phyloP scores from a whole-genome alignment of 1,140 invertebrate genomes.

The Steinernema khuongi region DNA sequence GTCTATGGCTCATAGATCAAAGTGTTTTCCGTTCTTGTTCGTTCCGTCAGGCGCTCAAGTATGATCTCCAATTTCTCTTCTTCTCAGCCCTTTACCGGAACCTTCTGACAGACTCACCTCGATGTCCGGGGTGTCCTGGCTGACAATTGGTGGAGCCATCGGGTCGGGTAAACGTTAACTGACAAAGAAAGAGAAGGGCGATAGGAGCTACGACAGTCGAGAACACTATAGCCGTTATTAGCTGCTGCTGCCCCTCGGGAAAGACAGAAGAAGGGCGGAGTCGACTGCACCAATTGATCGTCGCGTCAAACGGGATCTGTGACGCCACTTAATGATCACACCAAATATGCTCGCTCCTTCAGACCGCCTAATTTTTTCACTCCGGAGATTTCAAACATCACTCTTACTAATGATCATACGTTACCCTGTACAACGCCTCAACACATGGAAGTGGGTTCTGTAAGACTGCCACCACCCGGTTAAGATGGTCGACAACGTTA shows the following conservation, averaged over 20 bases:
- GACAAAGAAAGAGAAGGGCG: background rate
- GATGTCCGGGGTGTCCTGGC: slow-evolving; percentile 45
- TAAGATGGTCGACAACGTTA: no score
- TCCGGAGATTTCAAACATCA: no score
- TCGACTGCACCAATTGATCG: background rate
- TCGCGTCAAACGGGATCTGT: background rate
- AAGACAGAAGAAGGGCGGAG: background rate
- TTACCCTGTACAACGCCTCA: no score
- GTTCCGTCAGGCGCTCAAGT: background rate
- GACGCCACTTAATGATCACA: no score
- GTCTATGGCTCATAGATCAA: no score
- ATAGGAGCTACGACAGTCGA: background rate
- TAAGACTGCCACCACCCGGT: no score
- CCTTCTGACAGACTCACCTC: slow-evolving; percentile 35
- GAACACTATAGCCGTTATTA: background rate
- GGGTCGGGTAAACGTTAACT: background rate
- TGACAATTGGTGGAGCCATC: background rate
- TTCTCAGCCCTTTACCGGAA: background rate
- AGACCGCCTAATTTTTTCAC: no score
- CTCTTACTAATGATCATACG: no score
- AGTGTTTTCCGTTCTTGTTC: background rate
- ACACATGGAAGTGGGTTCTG: no score
- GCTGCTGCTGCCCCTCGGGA: background rate
- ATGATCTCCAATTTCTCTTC: no score
- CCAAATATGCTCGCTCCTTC: no score